phyloP scores from a whole-genome alignment of 2,113 vertebrate genomes.

The Neolamprologus devosi region DNA sequence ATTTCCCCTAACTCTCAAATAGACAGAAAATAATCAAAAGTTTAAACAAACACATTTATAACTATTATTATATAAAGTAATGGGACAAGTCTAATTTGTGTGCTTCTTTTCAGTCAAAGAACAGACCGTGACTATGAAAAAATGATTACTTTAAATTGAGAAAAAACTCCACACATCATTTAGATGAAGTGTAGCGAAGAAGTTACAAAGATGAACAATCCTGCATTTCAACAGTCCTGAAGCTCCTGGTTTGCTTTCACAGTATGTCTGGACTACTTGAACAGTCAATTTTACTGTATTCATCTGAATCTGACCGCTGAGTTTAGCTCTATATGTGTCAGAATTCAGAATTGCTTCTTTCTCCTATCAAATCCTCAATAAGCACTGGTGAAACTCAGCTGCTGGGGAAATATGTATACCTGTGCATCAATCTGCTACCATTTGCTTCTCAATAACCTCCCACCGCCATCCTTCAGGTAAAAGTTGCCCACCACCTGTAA shows the following conservation, averaged over 20 bases:
- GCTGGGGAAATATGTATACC: background rate
- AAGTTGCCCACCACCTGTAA: background rate
- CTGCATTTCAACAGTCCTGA: background rate
- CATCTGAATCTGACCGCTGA: background rate
- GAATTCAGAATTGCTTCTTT: background rate
- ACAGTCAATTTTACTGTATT: background rate
- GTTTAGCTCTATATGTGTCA: background rate
- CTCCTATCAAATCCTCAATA: background rate
- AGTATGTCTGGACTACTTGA: background rate
- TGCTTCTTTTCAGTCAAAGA: background rate
- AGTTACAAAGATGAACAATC: background rate
- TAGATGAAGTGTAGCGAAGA: background rate
- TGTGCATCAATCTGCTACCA: background rate
- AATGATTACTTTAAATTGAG: background rate
- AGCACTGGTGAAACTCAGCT: background rate
- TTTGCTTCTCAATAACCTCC: background rate
- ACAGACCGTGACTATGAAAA: background rate
- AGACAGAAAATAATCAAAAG: background rate
- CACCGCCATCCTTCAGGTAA: background rate
- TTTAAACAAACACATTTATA: background rate
- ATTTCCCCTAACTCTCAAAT: background rate
- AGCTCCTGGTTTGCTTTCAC: background rate
- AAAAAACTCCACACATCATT: background rate
- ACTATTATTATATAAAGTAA: background rate
- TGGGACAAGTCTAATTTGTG: background rate